phyloP scores from a whole-genome alignment of 1,140 invertebrate species.

The Armadillidium nasatum region DNA sequence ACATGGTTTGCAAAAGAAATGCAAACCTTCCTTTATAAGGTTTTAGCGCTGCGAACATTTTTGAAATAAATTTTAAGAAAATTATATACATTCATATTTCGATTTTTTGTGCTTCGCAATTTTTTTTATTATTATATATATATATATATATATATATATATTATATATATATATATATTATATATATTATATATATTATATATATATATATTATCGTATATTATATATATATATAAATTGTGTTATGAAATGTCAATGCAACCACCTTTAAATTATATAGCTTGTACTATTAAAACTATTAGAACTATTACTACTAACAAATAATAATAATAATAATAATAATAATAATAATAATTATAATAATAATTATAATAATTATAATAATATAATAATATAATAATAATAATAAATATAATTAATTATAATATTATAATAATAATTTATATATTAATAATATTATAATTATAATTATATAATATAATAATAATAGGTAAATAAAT shows the following conservation, averaged over 20 bases:
- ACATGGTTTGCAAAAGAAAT: no score
- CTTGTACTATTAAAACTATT: background rate
- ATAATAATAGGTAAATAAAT: no score
- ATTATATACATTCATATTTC: no score
- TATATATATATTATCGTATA: background rate
- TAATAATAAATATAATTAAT: background rate
- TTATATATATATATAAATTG: no score
- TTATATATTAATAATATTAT: background rate
- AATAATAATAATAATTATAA: background rate
- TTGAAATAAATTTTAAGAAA: no score
- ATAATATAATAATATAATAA: background rate
- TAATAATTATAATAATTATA: background rate
- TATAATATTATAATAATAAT: background rate
- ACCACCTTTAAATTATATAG: background rate
- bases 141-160: constrained; percentile 6
- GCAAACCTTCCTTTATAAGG: no score
- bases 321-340: background rate
- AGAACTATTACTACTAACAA: background rate
- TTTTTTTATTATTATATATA: background rate
- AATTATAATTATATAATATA: background rate
- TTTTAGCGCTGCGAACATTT: no score
- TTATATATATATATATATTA: constrained; percentile 6
- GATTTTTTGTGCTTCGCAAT: no score
- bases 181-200: background rate
- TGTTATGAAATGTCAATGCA: no score